Evolutionary conservation across 1,140 invertebrate genomes (phyloP).

Genomic region (Ridgeia piscesae): DNA sequence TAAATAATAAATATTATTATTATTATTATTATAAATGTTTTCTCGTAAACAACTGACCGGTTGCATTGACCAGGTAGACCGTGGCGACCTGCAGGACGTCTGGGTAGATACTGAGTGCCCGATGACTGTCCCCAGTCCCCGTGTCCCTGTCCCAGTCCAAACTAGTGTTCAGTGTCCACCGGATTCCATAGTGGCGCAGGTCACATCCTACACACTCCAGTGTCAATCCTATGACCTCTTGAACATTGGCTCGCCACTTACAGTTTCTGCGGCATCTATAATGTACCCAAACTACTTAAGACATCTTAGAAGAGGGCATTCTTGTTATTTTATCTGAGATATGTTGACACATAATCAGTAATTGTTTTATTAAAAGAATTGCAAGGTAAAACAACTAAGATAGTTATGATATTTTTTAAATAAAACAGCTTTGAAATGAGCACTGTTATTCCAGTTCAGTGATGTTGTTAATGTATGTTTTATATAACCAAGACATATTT

Average conservation of each 20-base stretch:
- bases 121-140: not conserved
- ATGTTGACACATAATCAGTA: not conserved
- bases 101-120: not conserved
- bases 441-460: too few species aligned
- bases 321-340: not conserved
- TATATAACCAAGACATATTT: too few species aligned
- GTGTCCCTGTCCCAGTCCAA: not conserved
- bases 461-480: too few species aligned
- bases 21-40: too few species aligned
- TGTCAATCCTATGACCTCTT: not conserved
- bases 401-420: too few species aligned
- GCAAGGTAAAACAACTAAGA: too few species aligned
- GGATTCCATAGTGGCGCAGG: not conserved
- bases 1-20: too few species aligned
- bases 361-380: too few species aligned
- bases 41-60: not conserved
- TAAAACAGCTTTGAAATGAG: too few species aligned
- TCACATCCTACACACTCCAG: not conserved
- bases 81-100: not conserved
- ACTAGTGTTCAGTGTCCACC: not conserved
- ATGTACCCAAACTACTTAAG: not conserved
- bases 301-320: not conserved
- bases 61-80: not conserved
- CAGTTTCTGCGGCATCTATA: not conserved
- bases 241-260: not conserved